These are phyloP conservation scores for Anguilla marmorata DNA, from an alignment of 2,797 vertebrate species.

Conservation along the genomic window DNA sequence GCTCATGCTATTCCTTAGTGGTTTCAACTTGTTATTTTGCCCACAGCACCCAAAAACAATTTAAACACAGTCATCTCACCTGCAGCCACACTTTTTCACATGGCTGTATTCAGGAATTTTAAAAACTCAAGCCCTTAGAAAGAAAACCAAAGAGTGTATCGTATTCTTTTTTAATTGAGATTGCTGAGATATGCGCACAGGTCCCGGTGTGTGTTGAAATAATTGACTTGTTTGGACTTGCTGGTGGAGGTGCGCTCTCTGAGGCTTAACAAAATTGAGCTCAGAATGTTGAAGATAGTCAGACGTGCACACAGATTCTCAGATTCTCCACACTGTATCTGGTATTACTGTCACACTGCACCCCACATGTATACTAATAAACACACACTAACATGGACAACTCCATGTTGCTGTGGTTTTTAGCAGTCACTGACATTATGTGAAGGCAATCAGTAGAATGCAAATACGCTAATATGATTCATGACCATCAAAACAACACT, in stretches of 20 bases:
- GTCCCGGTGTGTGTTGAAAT: not conserved
- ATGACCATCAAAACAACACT: not conserved
- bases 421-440: not conserved
- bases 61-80: not conserved
- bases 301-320: not conserved
- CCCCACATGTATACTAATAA: not conserved
- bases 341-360: not conserved
- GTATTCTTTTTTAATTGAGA: conserved; percentile 16
- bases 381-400: not conserved
- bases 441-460: not conserved
- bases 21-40: conserved; percentile 5
- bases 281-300: not conserved
- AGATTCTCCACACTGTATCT: not conserved
- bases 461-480: not conserved
- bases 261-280: not conserved
- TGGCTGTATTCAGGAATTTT: conserved; percentile 9
- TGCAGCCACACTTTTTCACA: conserved; percentile 5
- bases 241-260: not conserved
- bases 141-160: conserved; percentile 13
- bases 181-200: not conserved
- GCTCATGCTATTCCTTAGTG: not conserved
- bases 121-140: conserved; percentile 6
- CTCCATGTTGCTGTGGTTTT: not conserved
- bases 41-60: not conserved
- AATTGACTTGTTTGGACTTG: conserved; percentile 1